Base-by-base conservation (phyloP, 2,797 vertebrate genomes). In the Pangasius krempfi region DNA sequence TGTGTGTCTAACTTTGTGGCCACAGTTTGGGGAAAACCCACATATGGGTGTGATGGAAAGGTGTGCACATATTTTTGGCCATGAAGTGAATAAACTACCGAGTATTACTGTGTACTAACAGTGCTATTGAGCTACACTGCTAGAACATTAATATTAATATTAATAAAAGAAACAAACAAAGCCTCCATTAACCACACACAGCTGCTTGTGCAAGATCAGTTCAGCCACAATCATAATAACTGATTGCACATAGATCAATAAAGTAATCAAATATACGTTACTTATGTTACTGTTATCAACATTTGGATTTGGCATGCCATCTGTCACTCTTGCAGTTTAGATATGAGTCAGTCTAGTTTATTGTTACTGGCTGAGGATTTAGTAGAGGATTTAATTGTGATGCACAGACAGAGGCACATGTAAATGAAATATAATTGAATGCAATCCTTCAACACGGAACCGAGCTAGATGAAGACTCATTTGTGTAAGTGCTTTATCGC, bases 281-380 rank as follows among this genome's bases (percentile, higher is more conserved):
- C n/a, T 30, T 33, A 33, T 44, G 44, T 44, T 44, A 73, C 70
- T 44, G 27, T 30, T 79, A 14, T 1, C 25, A 27, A 0, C 4
- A 5, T 56, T 79, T 56, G 20, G 20, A 58, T 80, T 58, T 33
- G n/a, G n/a, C 52, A 52, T 25, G 33, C 58, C 1, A 30, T 6
- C 52, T 58, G 54, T 37, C 52, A 37, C 52, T 58, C 54, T 73
- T 25, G 20, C 27, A n/a, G 44, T 78, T n/a, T 30, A 52, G n/a
- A 79, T 33, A 30, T 37, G 50, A 66, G 64, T 44, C 86, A 12
- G 73, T 86, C 89, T 86, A 58, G 84, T 60, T 75, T 50, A 5
- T 50, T 88, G 85, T 58, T 83, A 90, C 91, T 90, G 89, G 84
- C 88, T 47, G 88, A 86, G 85, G 56, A 66, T 81, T 73, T 90